Evolutionary conservation across 1,140 invertebrate genomes (phyloP).

Genomic region (Diachasmimorpha longicaudata): DNA sequence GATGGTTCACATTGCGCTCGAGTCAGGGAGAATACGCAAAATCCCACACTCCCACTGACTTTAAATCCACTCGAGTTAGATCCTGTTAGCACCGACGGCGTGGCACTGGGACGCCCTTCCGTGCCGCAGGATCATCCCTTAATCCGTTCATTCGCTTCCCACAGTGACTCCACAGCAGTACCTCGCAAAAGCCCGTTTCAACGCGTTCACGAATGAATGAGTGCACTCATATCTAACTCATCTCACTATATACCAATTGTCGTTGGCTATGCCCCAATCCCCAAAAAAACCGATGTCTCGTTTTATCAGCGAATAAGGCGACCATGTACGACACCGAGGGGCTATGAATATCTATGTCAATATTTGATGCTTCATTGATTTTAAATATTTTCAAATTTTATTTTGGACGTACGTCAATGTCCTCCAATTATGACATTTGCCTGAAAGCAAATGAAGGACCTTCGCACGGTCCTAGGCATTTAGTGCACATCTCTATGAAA

Average conservation of each 20-base stretch:
- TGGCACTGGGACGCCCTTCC: conserved; percentile 47
- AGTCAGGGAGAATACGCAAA: not conserved
- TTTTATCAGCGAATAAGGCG: not conserved
- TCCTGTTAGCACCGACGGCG: conserved; percentile 55
- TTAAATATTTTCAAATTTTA: conserved; percentile 13
- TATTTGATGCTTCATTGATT: not conserved
- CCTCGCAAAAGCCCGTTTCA: not conserved
- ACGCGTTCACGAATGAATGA: conserved; percentile 7
- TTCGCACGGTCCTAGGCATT: too few relatives aligned
- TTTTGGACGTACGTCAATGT: too few relatives aligned
- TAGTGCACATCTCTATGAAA: too few relatives aligned
- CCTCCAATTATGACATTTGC: too few relatives aligned
- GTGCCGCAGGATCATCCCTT: conserved; percentile 60
- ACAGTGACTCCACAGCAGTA: conserved; percentile 46
- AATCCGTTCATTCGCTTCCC: conserved; percentile 62
- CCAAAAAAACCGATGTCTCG: conserved; percentile 13
- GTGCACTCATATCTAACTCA: conserved; percentile 16
- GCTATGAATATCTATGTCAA: not conserved
- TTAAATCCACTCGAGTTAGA: conserved; percentile 46
- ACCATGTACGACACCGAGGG: not conserved
- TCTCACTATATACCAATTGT: not conserved
- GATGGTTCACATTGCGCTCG: not conserved
- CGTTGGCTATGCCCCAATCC: not conserved
- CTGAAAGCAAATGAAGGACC: too few relatives aligned
- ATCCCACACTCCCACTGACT: conserved; percentile 41